These are phyloP conservation scores for Rhinichthys klamathensis DNA, from an alignment of 2,113 vertebrate species.

Conservation along the genomic window DNA sequence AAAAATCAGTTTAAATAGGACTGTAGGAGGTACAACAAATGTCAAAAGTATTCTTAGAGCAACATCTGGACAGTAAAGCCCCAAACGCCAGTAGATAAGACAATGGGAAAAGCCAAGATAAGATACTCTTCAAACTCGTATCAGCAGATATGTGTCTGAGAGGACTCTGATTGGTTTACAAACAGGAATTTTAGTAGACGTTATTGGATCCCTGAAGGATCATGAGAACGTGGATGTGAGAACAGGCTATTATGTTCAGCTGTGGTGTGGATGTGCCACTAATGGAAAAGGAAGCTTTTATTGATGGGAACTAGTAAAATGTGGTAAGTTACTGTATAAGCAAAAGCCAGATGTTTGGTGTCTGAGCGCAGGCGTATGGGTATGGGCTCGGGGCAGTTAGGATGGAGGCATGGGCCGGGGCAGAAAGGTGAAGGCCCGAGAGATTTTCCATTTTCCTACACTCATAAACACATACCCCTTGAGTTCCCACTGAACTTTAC, in stretches of 20 bases:
- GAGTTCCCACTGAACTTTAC: constrained; percentile 48
- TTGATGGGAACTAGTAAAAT: constrained; percentile 38
- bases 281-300: constrained; percentile 45
- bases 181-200: neutral
- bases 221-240: neutral
- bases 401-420: constrained; percentile 52
- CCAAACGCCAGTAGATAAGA: neutral
- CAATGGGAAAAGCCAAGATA: constrained; percentile 30
- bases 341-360: constrained; percentile 48
- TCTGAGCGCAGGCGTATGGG: neutral
- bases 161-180: neutral
- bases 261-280: neutral
- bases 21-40: constrained; percentile 40
- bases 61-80: neutral
- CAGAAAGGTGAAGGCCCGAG: constrained; percentile 62
- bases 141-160: constrained; percentile 9
- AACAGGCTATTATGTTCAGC: neutral
- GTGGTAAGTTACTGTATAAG: constrained; percentile 20
- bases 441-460: constrained; percentile 52
- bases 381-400: constrained; percentile 35
- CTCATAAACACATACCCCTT: constrained; percentile 46
- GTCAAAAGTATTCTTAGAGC: constrained; percentile 43
- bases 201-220: neutral
- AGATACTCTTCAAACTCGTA: constrained; percentile 6
- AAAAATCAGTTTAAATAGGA: neutral